Base-by-base conservation (phyloP, 2,888 invertebrate genomes). In the Tridacna crocea region DNA sequence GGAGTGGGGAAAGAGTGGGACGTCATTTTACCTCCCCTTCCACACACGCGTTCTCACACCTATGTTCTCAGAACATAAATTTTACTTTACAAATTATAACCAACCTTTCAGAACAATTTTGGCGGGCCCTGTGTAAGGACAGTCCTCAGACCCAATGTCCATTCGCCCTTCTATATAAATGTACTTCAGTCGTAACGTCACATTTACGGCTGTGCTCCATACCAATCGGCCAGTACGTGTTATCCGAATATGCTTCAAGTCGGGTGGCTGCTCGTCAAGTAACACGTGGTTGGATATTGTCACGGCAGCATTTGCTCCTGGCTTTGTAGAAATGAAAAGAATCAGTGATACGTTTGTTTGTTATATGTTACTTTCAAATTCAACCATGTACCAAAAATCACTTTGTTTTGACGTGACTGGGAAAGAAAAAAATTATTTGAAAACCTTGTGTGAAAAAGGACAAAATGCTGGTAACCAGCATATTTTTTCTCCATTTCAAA, bases 101-200 rank as follows among this genome's bases (percentile, higher is more conserved):
- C n/a, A n/a, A 83, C 89, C 89, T 75, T 58, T 80, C 15, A 90
- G 81, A 12, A 75, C 80, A 55, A 90, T 90, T 17, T 76, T 51
- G 4, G 89, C 82, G 13, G 82, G 78, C 17, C 77, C 73, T 1
- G 73, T 66, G 61, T 85, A 88, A 0, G 78, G 80, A 70, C 90
- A 90, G 15, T 75, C 79, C 60, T 87, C 85, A 51, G 84, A 84
- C 13, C 91, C 91, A 17, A 91, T 87, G 65, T 88, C 84, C 68
- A 90, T 66, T 65, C 82, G 72, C 0, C 89, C 90, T 13, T 79
- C 68, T 17, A 88, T 83, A 22, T 79, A 72, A 26, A 88, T 84
- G 13, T 79, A 79, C 26, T 85, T 80, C 13, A 72, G 22, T 17
- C 68, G 60, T 22, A 84, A 51, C 26, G 73, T 79, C 22, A 76